Percentiles rank a stretch among this genome's conserved stretches.
phyloP scores from a whole-genome alignment of 1,140 invertebrate species.

The Mya arenaria region DNA sequence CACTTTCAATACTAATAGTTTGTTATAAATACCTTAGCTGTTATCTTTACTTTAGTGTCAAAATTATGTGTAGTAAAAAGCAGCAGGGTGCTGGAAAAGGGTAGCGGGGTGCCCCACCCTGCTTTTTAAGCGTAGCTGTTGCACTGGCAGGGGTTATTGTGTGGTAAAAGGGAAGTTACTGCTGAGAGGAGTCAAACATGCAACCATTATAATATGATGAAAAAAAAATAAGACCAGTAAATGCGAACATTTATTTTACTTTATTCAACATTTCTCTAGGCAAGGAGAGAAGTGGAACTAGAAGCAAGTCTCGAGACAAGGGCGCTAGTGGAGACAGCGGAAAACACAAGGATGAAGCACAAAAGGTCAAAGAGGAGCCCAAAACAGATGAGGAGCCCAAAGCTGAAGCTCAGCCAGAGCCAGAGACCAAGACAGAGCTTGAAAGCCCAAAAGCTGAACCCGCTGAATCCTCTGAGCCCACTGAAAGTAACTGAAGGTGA shows the following conservation, averaged over 20 bases:
- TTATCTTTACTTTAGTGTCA: no score
- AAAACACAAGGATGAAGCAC: not conserved
- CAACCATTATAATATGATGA: not conserved
- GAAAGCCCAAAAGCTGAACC: not conserved
- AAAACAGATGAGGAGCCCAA: not conserved
- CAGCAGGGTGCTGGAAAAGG: not conserved
- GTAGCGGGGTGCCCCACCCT: not conserved
- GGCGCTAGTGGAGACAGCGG: not conserved
- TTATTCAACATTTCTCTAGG: no score
- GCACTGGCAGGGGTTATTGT: not conserved
- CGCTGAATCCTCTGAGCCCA: no score
- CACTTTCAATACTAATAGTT: no score
- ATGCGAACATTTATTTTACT: no score
- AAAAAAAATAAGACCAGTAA: no score
- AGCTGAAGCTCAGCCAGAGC: not conserved
- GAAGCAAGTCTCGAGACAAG: conserved; percentile 28
- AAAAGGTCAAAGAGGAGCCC: not conserved
- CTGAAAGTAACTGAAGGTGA: conserved; percentile 50
- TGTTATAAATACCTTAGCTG: no score
- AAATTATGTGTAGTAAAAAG: no score
- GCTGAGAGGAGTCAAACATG: not conserved
- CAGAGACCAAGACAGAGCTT: not conserved
- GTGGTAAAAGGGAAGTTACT: not conserved
- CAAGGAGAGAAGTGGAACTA: conserved; percentile 12
- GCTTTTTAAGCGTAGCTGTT: not conserved